Conservation (phyloP, 2,797 vertebrate species). For the Gymnoscopelus microlampas region DNA sequence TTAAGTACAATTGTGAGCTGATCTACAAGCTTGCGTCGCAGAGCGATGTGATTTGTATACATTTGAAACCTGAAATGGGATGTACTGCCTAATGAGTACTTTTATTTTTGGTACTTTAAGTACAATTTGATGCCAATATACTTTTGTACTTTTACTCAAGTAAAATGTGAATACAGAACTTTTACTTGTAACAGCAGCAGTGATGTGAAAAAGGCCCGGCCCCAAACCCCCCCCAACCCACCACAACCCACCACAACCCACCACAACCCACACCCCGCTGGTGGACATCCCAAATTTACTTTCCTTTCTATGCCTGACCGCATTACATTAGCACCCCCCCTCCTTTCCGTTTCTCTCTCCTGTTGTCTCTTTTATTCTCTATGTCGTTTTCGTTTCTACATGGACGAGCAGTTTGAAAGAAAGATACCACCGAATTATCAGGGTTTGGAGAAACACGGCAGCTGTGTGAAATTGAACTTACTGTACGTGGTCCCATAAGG, state of each 20-base stretch:
- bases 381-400: constrained; percentile 2
- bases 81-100: no score
- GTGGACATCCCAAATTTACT: constrained; percentile 9
- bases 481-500: constrained; percentile 3
- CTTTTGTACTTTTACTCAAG: no score
- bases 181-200: constrained; percentile 56
- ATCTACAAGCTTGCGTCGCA: no score
- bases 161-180: constrained; percentile 3
- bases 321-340: neutral
- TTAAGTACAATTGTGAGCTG: no score
- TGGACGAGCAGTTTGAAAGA: constrained; percentile 27
- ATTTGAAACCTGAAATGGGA: constrained; percentile 43
- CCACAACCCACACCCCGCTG: no score
- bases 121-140: no score
- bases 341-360: constrained; percentile 4
- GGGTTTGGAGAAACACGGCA: constrained; percentile 19
- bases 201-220: constrained; percentile 35
- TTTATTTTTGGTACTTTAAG: no score
- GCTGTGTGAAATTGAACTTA: constrained; percentile 31
- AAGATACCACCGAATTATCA: constrained; percentile 32
- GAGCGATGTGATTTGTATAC: no score
- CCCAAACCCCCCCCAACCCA: no score
- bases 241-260: no score
- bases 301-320: constrained; percentile 10
- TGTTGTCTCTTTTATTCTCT: constrained; percentile 10